phyloP scores from a whole-genome alignment of 2,888 invertebrate genomes.

The Hetaerina titia region DNA sequence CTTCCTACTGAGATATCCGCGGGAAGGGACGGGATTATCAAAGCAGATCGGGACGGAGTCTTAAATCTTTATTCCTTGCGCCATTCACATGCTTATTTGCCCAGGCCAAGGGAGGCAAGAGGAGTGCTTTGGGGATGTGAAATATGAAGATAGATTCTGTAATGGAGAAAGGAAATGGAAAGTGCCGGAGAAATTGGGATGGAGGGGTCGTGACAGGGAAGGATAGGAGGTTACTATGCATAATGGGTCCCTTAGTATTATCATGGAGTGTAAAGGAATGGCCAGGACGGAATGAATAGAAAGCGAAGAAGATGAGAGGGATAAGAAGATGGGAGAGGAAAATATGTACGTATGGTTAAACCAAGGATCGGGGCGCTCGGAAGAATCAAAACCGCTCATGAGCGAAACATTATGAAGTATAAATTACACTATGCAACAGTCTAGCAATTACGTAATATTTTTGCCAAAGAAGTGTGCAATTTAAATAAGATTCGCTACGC shows the following conservation, averaged over 20 bases:
- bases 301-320: neutral
- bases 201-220: neutral
- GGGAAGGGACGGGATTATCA: neutral
- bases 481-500: too few species aligned
- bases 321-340: neutral
- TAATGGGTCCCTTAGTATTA: neutral
- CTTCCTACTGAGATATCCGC: neutral
- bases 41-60: neutral
- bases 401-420: neutral
- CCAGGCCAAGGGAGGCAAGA: neutral
- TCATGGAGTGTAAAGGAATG: neutral
- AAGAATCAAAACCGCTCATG: neutral
- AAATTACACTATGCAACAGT: neutral
- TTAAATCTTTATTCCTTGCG: neutral
- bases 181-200: neutral
- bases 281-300: neutral
- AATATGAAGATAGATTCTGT: slow-evolving; percentile 12
- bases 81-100: slow-evolving; percentile 47
- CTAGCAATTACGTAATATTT: too few species aligned
- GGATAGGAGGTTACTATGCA: neutral
- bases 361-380: neutral
- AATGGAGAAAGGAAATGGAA: neutral
- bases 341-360: neutral
- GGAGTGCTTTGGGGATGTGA: neutral
- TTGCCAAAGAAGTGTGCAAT: too few species aligned